A percentile compares a stretch with the other conserved stretches of the same genome.
These are phyloP conservation scores for Sphaerolaimus hirsutus DNA, from an alignment of 2,888 invertebrate genomes.

Conservation along the genomic window DNA sequence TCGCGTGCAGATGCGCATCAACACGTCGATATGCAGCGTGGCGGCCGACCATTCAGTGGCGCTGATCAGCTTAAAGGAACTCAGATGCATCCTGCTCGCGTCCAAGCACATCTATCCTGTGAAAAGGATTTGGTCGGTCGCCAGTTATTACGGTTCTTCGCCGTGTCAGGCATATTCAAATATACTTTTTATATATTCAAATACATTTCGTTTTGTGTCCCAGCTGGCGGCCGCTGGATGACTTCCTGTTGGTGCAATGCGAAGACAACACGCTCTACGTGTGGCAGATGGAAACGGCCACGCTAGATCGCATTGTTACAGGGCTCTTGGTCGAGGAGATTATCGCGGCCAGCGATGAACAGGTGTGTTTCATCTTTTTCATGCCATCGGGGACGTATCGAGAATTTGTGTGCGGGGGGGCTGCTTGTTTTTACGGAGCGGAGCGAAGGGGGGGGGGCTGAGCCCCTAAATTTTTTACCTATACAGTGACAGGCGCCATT, in stretches of 20 bases:
- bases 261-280: slow-evolving; percentile 92
- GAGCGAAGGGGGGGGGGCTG: no score
- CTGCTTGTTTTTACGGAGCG: not conserved
- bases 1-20: slow-evolving; percentile 50
- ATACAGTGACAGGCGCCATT: no score
- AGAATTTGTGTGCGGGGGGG: not conserved
- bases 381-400: not conserved
- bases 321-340: slow-evolving; percentile 89
- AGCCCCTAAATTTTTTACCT: no score
- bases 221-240: slow-evolving; percentile 48
- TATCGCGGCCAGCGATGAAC: slow-evolving; percentile 70
- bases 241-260: slow-evolving; percentile 87
- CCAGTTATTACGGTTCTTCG: no score
- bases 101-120: slow-evolving; percentile 83
- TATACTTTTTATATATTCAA: not conserved
- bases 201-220: not conserved
- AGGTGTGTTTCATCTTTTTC: slow-evolving; percentile 25
- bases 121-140: slow-evolving; percentile 50
- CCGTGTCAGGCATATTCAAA: no score
- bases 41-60: slow-evolving; percentile 94
- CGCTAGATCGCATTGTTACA: slow-evolving; percentile 76
- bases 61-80: slow-evolving; percentile 62
- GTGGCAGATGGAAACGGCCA: slow-evolving; percentile 99
- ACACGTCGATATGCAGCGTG: slow-evolving; percentile 81
- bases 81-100: slow-evolving; percentile 78